Conservation (phyloP, 1,140 invertebrate species). For the Lordiphosa stackelbergi region DNA sequence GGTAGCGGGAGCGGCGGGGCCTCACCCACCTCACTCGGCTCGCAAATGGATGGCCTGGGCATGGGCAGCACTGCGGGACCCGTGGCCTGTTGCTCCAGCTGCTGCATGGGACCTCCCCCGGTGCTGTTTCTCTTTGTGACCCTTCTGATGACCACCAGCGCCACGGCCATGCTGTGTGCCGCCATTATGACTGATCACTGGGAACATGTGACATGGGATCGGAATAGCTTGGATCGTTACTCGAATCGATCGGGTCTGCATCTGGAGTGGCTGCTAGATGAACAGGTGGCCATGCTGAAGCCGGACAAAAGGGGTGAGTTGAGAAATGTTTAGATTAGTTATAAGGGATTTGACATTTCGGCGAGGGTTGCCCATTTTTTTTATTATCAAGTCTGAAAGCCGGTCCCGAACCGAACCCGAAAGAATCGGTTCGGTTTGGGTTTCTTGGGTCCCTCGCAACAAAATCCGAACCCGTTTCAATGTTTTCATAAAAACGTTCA, state of each 20-base stretch:
- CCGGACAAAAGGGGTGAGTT: conserved; percentile 70
- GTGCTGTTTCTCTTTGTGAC: conserved; percentile 74
- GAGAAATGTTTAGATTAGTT: too few relatives aligned
- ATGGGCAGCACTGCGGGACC: conserved; percentile 53
- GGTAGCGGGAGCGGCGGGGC: conserved; percentile 51
- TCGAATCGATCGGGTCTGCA: conserved; percentile 78
- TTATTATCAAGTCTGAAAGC: too few relatives aligned
- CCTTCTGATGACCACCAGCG: conserved; percentile 79
- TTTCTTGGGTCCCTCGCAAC: too few relatives aligned
- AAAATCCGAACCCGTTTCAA: too few relatives aligned
- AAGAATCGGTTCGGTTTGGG: too few relatives aligned
- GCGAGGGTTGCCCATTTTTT: too few relatives aligned
- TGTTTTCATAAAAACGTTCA: too few relatives aligned
- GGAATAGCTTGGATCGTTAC: conserved; percentile 78
- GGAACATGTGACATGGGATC: conserved; percentile 89
- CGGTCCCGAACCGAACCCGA: too few relatives aligned
- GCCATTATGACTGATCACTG: conserved; percentile 92
- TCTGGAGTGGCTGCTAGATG: conserved; percentile 83
- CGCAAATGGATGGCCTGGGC: conserved; percentile 67
- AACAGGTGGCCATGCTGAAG: conserved; percentile 80
- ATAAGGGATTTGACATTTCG: too few relatives aligned
- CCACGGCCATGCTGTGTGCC: conserved; percentile 87
- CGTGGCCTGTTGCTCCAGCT: conserved; percentile 63
- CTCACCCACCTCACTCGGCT: conserved; percentile 64
- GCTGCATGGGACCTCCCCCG: conserved; percentile 72